Percentiles rank a stretch among this genome's conserved stretches.
Evolutionary conservation across 2,113 vertebrate species (phyloP).

Genomic region (Leptosomus discolor): DNA sequence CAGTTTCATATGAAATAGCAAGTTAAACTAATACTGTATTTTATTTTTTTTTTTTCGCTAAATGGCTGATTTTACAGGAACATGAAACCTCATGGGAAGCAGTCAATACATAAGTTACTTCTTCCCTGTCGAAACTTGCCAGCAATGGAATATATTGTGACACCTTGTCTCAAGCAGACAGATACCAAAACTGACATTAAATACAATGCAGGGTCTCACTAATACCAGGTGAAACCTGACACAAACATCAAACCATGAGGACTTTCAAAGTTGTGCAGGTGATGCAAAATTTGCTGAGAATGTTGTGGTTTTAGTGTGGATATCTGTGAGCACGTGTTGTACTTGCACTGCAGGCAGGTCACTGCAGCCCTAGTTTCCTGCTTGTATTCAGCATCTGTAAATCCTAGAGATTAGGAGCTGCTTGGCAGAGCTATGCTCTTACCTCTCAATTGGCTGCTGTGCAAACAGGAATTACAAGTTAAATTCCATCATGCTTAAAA

Average conservation of each 20-base stretch:
- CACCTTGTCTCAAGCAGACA: neutral
- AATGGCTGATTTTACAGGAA: slow-evolving; percentile 45
- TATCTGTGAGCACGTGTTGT: neutral
- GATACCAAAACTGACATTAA: slow-evolving; percentile 21
- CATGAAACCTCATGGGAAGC: neutral
- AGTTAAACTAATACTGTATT: neutral
- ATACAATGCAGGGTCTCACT: neutral
- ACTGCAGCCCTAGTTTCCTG: neutral
- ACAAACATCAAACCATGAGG: neutral
- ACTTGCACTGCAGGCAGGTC: neutral
- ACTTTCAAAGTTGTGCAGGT: neutral
- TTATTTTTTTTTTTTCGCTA: neutral
- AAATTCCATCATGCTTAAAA: slow-evolving; percentile 25
- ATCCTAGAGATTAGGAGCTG: neutral
- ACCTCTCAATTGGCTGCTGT: neutral
- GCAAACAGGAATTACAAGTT: slow-evolving; percentile 24
- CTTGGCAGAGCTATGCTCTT: neutral
- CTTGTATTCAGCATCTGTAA: neutral
- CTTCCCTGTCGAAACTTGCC: slow-evolving; percentile 13
- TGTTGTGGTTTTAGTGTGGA: neutral
- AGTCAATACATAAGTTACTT: neutral
- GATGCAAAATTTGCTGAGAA: neutral
- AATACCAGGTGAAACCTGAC: neutral
- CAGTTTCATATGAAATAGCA: slow-evolving; percentile 10
- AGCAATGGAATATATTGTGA: slow-evolving; percentile 2